These are phyloP conservation scores for Platysteira castanea DNA, from an alignment of 2,113 vertebrate species.

Conservation along the genomic window DNA sequence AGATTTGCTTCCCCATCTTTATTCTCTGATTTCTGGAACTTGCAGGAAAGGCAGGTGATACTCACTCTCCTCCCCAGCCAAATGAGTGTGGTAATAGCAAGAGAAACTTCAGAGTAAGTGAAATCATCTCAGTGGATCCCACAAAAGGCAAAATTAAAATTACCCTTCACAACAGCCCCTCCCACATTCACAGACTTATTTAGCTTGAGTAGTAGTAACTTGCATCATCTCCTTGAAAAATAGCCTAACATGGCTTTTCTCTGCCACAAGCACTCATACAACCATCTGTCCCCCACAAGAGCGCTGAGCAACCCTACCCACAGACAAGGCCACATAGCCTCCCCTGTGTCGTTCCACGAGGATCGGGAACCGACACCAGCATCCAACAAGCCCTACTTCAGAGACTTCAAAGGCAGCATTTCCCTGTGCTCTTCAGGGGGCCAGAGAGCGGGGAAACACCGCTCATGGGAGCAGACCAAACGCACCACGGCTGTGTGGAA, in stretches of 20 bases:
- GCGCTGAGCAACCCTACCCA: not conserved
- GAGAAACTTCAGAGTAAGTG: not conserved
- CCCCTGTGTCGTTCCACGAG: not conserved
- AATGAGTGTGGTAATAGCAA: not conserved
- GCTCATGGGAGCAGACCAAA: not conserved
- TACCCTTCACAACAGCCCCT: not conserved
- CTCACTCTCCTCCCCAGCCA: not conserved
- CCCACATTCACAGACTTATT: constrained; percentile 22
- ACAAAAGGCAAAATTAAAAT: not conserved
- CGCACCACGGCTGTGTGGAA: not conserved
- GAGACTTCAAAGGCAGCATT: not conserved
- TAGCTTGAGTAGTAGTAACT: constrained; percentile 16
- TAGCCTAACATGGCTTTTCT: constrained; percentile 13
- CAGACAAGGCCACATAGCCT: not conserved
- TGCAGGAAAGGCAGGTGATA: not conserved
- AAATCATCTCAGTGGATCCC: not conserved
- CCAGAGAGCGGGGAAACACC: too few relatives aligned
- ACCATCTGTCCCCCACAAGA: not conserved
- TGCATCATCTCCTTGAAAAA: not conserved
- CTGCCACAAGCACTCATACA: not conserved
- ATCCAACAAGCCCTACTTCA: not conserved
- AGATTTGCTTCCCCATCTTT: not conserved
- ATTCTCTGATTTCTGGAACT: not conserved
- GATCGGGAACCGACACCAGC: not conserved
- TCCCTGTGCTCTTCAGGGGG: not conserved